Percentiles rank a stretch among this genome's conserved stretches.
These are phyloP conservation scores for Promerops cafer DNA, from an alignment of 2,113 vertebrate genomes.

Conservation along the genomic window DNA sequence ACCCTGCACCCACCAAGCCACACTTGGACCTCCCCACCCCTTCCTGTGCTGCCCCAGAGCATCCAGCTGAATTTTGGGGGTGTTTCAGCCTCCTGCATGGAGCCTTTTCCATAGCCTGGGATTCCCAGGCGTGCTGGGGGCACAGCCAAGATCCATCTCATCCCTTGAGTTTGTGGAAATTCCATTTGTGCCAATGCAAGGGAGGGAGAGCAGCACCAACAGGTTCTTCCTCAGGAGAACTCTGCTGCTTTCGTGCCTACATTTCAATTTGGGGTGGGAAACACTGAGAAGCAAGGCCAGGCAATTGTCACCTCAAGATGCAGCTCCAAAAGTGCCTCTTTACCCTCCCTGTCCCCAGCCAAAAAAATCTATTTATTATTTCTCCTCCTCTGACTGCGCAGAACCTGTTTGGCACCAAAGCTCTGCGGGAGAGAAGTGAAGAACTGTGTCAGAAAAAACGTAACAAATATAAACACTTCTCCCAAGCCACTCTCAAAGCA, in stretches of 20 bases:
- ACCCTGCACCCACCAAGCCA: background rate
- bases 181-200: fast-evolving
- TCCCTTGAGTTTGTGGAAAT: background rate
- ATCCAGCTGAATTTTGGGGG: background rate
- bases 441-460: background rate
- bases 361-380: background rate
- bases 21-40: background rate
- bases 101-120: background rate
- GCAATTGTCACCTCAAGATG: background rate
- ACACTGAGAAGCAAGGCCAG: background rate
- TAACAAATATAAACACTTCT: background rate
- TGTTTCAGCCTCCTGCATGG: background rate
- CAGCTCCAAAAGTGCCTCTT: background rate
- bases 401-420: background rate
- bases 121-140: background rate
- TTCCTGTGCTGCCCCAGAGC: background rate
- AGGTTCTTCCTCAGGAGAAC: background rate
- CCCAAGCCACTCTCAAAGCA: background rate
- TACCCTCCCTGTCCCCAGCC: background rate
- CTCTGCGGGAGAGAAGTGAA: background rate
- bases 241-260: background rate
- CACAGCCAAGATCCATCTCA: background rate
- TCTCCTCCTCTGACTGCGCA: background rate
- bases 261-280: background rate
- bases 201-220: background rate